These are phyloP conservation scores for Malurus elegans DNA, from an alignment of 2,113 vertebrate genomes.

Conservation along the genomic window DNA sequence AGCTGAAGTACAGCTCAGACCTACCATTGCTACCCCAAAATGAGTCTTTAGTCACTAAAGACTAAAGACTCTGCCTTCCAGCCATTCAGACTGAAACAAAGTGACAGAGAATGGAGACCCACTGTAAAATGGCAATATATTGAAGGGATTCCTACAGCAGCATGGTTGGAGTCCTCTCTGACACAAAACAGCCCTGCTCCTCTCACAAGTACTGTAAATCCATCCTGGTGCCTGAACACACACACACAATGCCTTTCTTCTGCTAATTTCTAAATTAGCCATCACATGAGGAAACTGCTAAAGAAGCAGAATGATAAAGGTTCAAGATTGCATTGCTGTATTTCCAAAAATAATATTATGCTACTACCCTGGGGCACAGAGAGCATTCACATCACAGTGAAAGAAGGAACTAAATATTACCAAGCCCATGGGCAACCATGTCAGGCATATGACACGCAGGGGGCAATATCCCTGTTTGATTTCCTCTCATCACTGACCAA, in stretches of 20 bases:
- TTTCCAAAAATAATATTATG: background rate
- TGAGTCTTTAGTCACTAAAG: background rate
- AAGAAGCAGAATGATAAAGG: background rate
- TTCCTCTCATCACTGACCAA: background rate
- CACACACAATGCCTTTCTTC: background rate
- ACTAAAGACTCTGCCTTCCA: background rate
- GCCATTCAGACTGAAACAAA: background rate
- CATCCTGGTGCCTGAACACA: background rate
- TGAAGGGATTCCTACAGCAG: background rate
- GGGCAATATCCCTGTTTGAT: background rate
- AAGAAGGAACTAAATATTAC: background rate
- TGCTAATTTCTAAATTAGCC: background rate
- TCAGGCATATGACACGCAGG: background rate
- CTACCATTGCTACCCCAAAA: background rate
- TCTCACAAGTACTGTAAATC: background rate
- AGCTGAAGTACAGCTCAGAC: background rate
- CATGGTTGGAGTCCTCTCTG: background rate
- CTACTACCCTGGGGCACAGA: background rate
- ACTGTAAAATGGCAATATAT: background rate
- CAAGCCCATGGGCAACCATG: background rate
- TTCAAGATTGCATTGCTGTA: background rate
- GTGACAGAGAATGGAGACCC: accelerated
- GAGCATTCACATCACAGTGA: background rate
- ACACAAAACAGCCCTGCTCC: background rate
- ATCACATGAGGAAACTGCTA: background rate